Evolutionary conservation across 2,113 vertebrate species (phyloP).

Genomic region (Enhydra lutris): DNA sequence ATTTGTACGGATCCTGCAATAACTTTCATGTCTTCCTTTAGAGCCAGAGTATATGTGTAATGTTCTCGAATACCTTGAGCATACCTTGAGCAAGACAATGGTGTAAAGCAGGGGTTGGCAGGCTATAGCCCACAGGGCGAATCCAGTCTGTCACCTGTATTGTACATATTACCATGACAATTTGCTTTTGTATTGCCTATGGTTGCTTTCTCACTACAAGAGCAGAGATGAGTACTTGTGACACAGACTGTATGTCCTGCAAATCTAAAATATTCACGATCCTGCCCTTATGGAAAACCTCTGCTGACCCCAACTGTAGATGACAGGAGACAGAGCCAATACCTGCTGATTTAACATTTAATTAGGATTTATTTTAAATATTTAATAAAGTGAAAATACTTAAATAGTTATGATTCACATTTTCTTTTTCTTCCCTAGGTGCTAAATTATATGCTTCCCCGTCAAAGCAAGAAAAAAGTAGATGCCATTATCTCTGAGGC

Average conservation of each 20-base stretch:
- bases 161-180: background rate
- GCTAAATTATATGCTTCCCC: constrained; percentile 84
- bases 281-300: background rate
- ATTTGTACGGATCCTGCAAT: background rate
- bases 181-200: background rate
- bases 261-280: background rate
- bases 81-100: background rate
- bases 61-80: background rate
- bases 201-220: background rate
- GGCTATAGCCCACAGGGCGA: background rate
- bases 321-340: background rate
- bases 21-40: background rate
- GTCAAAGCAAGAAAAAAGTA: constrained; percentile 85
- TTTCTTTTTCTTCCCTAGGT: constrained; percentile 77
- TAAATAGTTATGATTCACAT: background rate
- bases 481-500: constrained; percentile 85
- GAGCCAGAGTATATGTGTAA: background rate
- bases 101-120: background rate
- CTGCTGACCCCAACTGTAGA: background rate
- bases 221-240: background rate
- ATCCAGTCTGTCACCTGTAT: background rate
- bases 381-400: background rate
- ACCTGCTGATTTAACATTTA: background rate
- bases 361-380: background rate
- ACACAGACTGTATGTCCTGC: background rate